These are phyloP conservation scores for Andricus grossulariae DNA, from an alignment of 1,140 invertebrate genomes.

Conservation along the genomic window DNA sequence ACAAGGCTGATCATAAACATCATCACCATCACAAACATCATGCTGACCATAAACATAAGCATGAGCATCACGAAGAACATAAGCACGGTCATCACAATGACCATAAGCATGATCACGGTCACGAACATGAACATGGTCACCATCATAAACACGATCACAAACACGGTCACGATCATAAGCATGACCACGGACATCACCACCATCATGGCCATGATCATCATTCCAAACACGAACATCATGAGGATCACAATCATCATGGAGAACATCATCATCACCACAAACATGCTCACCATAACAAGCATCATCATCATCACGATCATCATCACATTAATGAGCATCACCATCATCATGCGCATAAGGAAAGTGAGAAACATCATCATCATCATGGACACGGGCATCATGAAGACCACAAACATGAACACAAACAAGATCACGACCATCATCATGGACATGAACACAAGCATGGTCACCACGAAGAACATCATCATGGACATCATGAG, in stretches of 20 bases:
- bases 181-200: not conserved
- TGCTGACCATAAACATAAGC: not conserved
- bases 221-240: not conserved
- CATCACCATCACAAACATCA: not conserved
- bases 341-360: constrained; percentile 7
- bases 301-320: constrained; percentile 22
- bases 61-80: not conserved
- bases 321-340: not conserved
- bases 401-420: not conserved
- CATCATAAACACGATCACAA: not conserved
- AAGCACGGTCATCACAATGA: not conserved
- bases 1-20: not conserved
- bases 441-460: constrained; percentile 6
- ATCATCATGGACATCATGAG: not conserved
- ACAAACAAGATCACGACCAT: not conserved
- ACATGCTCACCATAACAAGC: constrained; percentile 1
- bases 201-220: not conserved
- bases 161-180: not conserved
- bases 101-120: not conserved
- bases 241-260: constrained; percentile 24
- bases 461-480: not conserved
- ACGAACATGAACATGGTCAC: not conserved
- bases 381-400: constrained; percentile 10
- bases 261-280: constrained; percentile 14
- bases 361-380: not conserved